Evolutionary conservation across 2,797 vertebrate genomes (phyloP).

Genomic region (Danio tinwini): DNA sequence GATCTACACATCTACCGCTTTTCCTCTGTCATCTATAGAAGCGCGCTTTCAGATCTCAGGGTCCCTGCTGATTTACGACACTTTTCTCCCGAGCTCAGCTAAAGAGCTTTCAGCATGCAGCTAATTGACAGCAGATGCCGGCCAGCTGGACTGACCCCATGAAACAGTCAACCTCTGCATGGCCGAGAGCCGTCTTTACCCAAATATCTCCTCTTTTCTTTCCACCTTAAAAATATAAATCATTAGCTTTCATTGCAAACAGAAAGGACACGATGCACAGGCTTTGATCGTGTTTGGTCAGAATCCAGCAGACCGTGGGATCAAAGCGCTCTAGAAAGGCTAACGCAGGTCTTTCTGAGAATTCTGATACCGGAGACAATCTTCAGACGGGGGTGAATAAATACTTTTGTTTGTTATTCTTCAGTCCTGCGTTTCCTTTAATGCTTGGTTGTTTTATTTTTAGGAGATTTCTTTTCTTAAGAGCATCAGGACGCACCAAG

Average conservation of each 20-base stretch:
- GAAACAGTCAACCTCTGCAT: conserved; percentile 37
- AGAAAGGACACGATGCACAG: conserved; percentile 36
- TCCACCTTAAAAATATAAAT: conserved; percentile 48
- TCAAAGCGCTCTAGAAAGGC: conserved; percentile 57
- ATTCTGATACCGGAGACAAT: conserved; percentile 44
- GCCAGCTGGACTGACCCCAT: conserved; percentile 58
- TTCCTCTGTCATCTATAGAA: conserved; percentile 54
- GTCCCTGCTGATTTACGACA: conserved; percentile 61
- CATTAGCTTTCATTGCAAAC: conserved; percentile 48
- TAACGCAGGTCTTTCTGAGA: conserved; percentile 60
- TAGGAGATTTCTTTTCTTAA: neutral
- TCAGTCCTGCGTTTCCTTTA: neutral
- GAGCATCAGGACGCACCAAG: no score
- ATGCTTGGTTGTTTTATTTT: conserved; percentile 21
- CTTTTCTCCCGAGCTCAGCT: conserved; percentile 53
- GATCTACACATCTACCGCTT: conserved; percentile 6
- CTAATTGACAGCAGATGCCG: conserved; percentile 74
- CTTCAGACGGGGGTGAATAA: conserved; percentile 14
- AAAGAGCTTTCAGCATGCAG: conserved; percentile 51
- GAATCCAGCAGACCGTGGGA: conserved; percentile 49
- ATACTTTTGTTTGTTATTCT: conserved; percentile 37
- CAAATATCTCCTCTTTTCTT: conserved; percentile 40
- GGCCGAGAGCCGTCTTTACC: conserved; percentile 47
- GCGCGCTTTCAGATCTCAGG: conserved; percentile 47
- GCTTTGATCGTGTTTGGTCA: conserved; percentile 63